phyloP scores from a whole-genome alignment of 1,140 invertebrate species.

The Platorchestia sp. region DNA sequence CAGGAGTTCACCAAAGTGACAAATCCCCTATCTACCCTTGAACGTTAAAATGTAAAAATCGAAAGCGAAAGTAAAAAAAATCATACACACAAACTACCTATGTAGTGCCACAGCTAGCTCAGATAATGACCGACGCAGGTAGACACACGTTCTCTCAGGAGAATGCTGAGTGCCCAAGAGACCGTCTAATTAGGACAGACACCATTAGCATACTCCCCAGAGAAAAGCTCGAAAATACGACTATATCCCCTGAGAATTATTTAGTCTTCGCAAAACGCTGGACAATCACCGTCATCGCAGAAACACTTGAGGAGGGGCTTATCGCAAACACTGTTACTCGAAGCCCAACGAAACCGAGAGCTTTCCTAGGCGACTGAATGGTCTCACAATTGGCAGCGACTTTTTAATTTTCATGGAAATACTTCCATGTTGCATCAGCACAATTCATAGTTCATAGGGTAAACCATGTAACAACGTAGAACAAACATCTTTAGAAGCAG shows the following conservation, averaged over 20 bases:
- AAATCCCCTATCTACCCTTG: background rate
- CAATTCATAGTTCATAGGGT: no score
- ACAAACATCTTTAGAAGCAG: no score
- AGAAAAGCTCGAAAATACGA: background rate
- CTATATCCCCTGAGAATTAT: no score
- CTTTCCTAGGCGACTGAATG: no score
- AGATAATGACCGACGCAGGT: background rate
- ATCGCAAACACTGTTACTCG: background rate
- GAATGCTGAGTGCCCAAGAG: no score
- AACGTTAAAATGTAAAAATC: background rate
- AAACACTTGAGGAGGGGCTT: background rate
- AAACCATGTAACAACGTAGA: no score
- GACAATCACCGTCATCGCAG: background rate
- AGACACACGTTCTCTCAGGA: background rate
- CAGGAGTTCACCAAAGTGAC: background rate
- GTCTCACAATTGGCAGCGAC: no score
- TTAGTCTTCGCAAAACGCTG: background rate
- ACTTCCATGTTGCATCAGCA: no score
- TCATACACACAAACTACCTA: background rate
- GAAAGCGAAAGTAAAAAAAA: background rate
- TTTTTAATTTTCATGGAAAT: no score
- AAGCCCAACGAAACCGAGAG: no score
- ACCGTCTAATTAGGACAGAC: no score
- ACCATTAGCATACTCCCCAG: background rate
- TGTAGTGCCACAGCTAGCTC: background rate